Percentiles rank a stretch among this genome's conserved stretches.
phyloP scores from a whole-genome alignment of 2,797 vertebrate species.

The Synaphobranchus kaupii region DNA sequence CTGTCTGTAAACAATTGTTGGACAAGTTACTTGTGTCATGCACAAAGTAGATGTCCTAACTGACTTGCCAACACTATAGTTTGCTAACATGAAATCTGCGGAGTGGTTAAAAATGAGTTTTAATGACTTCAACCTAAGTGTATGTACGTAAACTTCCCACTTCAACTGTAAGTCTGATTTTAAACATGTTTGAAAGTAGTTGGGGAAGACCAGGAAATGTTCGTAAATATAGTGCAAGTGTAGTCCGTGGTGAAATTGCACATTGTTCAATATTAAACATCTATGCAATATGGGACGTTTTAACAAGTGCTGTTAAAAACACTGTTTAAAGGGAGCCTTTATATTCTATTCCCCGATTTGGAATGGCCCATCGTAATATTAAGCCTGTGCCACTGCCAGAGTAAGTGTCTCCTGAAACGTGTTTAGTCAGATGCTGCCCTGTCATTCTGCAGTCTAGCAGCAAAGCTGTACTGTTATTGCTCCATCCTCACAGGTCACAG shows the following conservation, averaged over 20 bases:
- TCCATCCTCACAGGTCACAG: slow-evolving; percentile 80
- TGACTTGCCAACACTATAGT: too few relatives aligned
- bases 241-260: background rate
- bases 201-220: background rate
- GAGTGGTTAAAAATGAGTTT: too few relatives aligned
- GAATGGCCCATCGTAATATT: background rate
- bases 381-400: background rate
- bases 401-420: background rate
- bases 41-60: too few relatives aligned
- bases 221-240: background rate
- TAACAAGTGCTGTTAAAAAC: background rate
- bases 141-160: too few relatives aligned
- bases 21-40: too few relatives aligned
- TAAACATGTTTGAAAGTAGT: background rate
- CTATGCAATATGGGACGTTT: background rate
- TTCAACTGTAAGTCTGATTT: background rate
- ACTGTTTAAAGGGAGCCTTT: background rate
- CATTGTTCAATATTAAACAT: background rate
- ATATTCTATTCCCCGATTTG: background rate
- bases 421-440: background rate
- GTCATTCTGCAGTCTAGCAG: background rate
- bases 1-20: too few relatives aligned
- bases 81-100: too few relatives aligned
- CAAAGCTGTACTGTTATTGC: background rate
- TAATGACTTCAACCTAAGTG: too few relatives aligned